These are phyloP conservation scores for Muricea muricata DNA, from an alignment of 92 coral and sea anemone genomes.

Conservation along the genomic window DNA sequence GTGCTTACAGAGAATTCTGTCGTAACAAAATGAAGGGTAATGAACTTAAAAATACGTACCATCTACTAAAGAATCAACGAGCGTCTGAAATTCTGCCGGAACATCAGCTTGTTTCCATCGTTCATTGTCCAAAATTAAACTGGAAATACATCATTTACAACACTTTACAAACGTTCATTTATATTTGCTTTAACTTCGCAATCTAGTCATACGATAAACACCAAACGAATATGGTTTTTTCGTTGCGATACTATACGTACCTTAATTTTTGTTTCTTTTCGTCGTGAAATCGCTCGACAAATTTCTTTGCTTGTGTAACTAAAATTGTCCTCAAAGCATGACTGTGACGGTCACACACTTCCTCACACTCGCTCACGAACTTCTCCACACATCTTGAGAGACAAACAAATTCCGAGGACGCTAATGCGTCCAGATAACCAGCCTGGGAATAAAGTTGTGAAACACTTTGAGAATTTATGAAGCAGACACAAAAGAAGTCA, in stretches of 20 bases:
- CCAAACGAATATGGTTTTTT: too few species aligned
- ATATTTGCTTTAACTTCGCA: constrained; percentile 93
- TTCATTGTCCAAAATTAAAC: constrained; percentile 95
- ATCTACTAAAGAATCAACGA: constrained; percentile 88
- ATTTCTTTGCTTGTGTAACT: constrained; percentile 94
- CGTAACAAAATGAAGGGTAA: too few species aligned
- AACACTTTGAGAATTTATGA: not conserved
- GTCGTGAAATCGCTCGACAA: constrained; percentile 97
- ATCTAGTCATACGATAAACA: too few species aligned
- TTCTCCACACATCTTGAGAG: constrained; percentile 93
- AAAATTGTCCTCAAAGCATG: constrained; percentile 90
- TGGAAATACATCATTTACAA: constrained; percentile 24
- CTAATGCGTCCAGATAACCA: constrained; percentile 88
- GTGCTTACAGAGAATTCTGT: too few species aligned
- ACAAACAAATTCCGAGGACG: constrained; percentile 95
- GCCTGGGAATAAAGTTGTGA: constrained; percentile 62
- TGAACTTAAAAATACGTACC: too few species aligned
- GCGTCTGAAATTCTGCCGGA: constrained; percentile 87
- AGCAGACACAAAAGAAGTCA: too few species aligned
- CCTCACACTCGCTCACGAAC: constrained; percentile 94
- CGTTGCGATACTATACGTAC: constrained; percentile 39
- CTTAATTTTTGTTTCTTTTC: constrained; percentile 94
- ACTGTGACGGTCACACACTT: constrained; percentile 94
- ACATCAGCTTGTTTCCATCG: constrained; percentile 99
- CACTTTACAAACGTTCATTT: constrained; percentile 73